Conservation (phyloP, 92 coral and sea anemone species). For the Epizoanthus illoricatus region DNA sequence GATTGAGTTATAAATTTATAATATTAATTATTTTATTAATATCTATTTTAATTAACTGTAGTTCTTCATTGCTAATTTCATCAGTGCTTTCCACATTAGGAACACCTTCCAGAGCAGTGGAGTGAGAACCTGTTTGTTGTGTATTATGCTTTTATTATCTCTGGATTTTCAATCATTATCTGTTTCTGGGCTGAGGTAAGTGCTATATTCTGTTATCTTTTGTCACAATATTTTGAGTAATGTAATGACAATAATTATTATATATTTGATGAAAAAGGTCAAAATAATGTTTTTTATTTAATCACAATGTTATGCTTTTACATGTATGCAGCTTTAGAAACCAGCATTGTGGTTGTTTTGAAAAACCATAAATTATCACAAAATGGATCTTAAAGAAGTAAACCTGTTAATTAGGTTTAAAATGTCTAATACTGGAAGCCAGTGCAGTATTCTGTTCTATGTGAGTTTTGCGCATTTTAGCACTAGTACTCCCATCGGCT, state of each 20-base stretch:
- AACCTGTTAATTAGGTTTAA: too few species aligned
- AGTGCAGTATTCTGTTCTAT: not conserved
- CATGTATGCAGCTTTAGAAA: too few species aligned
- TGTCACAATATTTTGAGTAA: too few species aligned
- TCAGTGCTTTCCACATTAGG: slow-evolving; percentile 38
- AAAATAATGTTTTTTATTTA: too few species aligned
- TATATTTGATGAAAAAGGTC: too few species aligned
- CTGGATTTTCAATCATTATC: slow-evolving; percentile 89
- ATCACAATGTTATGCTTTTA: too few species aligned
- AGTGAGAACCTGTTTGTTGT: slow-evolving; percentile 85
- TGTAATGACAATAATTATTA: too few species aligned
- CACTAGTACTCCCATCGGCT: slow-evolving; percentile 36
- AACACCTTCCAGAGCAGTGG: slow-evolving; percentile 73
- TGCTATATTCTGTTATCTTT: not conserved
- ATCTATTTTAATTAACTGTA: not conserved
- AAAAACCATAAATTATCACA: too few species aligned
- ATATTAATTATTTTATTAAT: too few species aligned
- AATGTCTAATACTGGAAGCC: slow-evolving; percentile 11
- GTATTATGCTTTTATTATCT: slow-evolving; percentile 92
- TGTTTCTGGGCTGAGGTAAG: slow-evolving; percentile 99
- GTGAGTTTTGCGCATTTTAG: slow-evolving; percentile 7
- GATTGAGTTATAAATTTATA: too few species aligned
- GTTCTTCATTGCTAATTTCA: not conserved
- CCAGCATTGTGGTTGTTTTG: too few species aligned
- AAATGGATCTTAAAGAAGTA: too few species aligned